phyloP scores from a whole-genome alignment of 2,113 vertebrate genomes.

The Ceyx cyanopectus region DNA sequence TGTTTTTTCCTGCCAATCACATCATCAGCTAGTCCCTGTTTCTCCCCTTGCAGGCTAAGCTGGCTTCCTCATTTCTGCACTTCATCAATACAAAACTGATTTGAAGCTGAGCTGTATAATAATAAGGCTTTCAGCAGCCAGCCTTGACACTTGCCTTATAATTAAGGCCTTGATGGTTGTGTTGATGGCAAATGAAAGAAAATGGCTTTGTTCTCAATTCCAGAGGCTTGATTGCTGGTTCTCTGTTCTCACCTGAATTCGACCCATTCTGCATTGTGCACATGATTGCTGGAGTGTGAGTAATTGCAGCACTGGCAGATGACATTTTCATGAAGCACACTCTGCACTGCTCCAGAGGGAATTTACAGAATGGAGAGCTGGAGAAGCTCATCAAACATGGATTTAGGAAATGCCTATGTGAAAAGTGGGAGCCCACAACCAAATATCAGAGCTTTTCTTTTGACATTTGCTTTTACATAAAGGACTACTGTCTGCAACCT shows the following conservation, averaged over 20 bases:
- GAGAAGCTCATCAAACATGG: slow-evolving; percentile 82
- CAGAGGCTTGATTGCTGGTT: slow-evolving; percentile 86
- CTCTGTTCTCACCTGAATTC: slow-evolving; percentile 86
- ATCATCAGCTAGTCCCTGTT: slow-evolving; percentile 45
- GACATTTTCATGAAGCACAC: slow-evolving; percentile 83
- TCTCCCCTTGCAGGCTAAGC: slow-evolving; percentile 69
- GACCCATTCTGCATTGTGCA: slow-evolving; percentile 82
- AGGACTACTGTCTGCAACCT: slow-evolving; percentile 49
- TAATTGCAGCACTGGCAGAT: slow-evolving; percentile 85
- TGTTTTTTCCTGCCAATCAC: slow-evolving; percentile 48
- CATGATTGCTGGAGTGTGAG: slow-evolving; percentile 84
- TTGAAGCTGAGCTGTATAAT: slow-evolving; percentile 81
- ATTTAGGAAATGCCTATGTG: slow-evolving; percentile 80
- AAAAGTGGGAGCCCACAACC: slow-evolving; percentile 72
- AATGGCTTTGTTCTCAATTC: slow-evolving; percentile 88
- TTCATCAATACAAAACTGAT: slow-evolving; percentile 85
- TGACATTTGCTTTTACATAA: slow-evolving; percentile 75
- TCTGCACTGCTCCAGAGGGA: slow-evolving; percentile 78
- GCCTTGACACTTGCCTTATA: slow-evolving; percentile 84
- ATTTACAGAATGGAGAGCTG: slow-evolving; percentile 75
- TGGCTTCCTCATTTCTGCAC: slow-evolving; percentile 74
- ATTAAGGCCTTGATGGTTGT: slow-evolving; percentile 88
- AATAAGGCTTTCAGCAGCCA: slow-evolving; percentile 85
- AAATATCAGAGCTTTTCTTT: slow-evolving; percentile 74
- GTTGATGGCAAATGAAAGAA: slow-evolving; percentile 87